These are phyloP conservation scores for Gambelia wislizenii DNA, from an alignment of 2,797 vertebrate species.

Conservation along the genomic window DNA sequence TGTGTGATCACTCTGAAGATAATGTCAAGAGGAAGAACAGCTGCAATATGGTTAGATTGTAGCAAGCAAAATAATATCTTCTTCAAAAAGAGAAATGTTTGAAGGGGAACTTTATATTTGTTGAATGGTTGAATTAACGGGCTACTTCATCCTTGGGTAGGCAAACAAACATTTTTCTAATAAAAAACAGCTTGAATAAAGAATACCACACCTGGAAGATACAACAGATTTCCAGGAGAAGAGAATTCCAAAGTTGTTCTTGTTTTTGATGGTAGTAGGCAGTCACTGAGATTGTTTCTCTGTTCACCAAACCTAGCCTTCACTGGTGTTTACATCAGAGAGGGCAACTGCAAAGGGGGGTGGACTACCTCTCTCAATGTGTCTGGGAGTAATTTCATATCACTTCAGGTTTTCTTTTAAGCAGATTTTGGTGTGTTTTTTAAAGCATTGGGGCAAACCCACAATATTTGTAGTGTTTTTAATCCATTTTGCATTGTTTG, in stretches of 20 bases:
- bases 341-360: too few species aligned
- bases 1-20: neutral
- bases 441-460: too few species aligned
- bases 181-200: neutral
- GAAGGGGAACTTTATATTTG: neutral
- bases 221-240: neutral
- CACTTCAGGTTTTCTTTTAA: too few species aligned
- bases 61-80: neutral
- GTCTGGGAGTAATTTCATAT: too few species aligned
- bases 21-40: too few species aligned
- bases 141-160: neutral
- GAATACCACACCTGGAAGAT: neutral
- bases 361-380: too few species aligned
- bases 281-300: too few species aligned
- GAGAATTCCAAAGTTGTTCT: neutral
- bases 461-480: too few species aligned
- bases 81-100: neutral
- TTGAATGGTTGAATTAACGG: neutral
- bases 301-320: neutral
- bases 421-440: too few species aligned
- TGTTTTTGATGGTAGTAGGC: too few species aligned
- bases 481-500: too few species aligned
- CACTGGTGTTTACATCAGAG: neutral
- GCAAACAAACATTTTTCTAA: neutral
- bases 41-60: too few species aligned